Percentiles rank a stretch among this genome's conserved stretches.
Evolutionary conservation across 2,113 vertebrate genomes (phyloP).

Genomic region (Protobothrops mucrosquamatus): DNA sequence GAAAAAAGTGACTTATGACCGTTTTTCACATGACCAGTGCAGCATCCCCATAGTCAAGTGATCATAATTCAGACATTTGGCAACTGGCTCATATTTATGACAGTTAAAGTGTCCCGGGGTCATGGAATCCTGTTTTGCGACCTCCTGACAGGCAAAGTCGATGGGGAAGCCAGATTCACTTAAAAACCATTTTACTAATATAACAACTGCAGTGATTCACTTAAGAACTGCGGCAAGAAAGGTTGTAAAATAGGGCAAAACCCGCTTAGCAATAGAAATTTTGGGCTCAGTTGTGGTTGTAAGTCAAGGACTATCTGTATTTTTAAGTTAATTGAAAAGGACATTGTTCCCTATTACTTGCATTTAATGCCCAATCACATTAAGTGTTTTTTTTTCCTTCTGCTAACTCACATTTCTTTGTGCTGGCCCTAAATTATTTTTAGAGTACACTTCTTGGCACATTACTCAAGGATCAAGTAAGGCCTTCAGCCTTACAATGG

Average conservation of each 20-base stretch:
- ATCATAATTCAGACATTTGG: too few species aligned
- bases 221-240: not conserved
- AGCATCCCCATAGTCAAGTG: too few species aligned
- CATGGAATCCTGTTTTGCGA: too few species aligned
- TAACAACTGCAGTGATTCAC: not conserved
- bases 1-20: too few species aligned
- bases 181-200: too few species aligned
- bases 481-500: not conserved
- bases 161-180: too few species aligned
- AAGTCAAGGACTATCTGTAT: not conserved
- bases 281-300: too few species aligned
- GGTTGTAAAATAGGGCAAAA: not conserved
- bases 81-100: too few species aligned
- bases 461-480: not conserved
- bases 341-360: not conserved
- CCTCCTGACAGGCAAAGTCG: too few species aligned
- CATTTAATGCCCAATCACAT: not conserved
- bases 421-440: not conserved
- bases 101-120: too few species aligned
- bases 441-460: not conserved
- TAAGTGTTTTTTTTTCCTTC: not conserved
- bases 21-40: too few species aligned
- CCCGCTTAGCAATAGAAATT: not conserved
- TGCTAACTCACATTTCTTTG: not conserved
- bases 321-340: not conserved